Evolutionary conservation across 2,888 invertebrate species (phyloP).

Genomic region (Pheosia gnoma): DNA sequence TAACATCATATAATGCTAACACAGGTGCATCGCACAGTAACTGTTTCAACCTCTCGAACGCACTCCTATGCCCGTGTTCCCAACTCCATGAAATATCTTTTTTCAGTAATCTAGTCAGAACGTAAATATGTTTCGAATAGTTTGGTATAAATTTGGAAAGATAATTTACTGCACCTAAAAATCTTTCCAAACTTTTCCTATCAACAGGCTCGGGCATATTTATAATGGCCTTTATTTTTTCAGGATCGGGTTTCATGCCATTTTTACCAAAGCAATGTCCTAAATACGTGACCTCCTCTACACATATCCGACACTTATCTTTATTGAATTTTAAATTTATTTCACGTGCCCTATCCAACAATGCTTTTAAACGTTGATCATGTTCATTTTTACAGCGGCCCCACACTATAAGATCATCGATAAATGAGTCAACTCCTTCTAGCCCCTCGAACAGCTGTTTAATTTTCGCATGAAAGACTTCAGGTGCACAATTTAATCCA

Average conservation of each 20-base stretch:
- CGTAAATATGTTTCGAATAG: conserved; percentile 15
- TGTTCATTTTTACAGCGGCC: conserved; percentile 22
- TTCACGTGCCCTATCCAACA: conserved; percentile 20
- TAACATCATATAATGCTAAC: conserved; percentile 20
- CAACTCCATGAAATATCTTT: conserved; percentile 20
- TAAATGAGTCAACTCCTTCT: conserved; percentile 22
- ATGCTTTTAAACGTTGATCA: conserved; percentile 18
- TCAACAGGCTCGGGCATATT: conserved; percentile 23
- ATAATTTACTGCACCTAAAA: conserved; percentile 16
- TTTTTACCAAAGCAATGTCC: conserved; percentile 27
- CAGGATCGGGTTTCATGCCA: conserved; percentile 25
- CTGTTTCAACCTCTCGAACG: conserved; percentile 13
- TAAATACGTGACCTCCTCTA: conserved; percentile 25
- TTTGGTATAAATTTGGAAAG: conserved; percentile 20
- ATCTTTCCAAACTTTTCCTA: conserved; percentile 24
- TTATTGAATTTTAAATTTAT: conserved; percentile 31
- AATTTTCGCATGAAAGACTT: conserved; percentile 31
- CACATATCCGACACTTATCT: conserved; percentile 21
- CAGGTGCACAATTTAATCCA: conserved; percentile 30
- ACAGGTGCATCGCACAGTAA: conserved; percentile 17
- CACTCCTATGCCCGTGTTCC: conserved; percentile 8
- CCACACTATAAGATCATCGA: conserved; percentile 30
- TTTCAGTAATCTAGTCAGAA: conserved; percentile 17
- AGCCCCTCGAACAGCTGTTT: conserved; percentile 22
- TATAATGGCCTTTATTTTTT: conserved; percentile 25